A percentile compares a stretch with the other conserved stretches of the same genome.
phyloP scores from a whole-genome alignment of 2,888 invertebrate species.

The Pycnomerus fuliginosus region DNA sequence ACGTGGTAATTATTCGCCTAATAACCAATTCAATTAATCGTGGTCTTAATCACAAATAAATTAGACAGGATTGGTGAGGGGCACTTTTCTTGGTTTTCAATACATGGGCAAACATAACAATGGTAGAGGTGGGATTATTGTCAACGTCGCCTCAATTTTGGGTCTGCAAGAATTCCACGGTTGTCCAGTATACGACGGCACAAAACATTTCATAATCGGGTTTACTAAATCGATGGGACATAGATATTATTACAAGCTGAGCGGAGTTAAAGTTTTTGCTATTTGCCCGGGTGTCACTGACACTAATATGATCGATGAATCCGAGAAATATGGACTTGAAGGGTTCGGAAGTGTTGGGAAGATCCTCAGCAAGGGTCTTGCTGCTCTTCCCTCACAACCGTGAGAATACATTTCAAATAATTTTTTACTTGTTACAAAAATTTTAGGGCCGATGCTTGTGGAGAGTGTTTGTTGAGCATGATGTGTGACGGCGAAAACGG shows the following conservation, averaged over 20 bases:
- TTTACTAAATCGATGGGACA: conserved; percentile 55
- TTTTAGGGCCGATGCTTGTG: conserved; percentile 28
- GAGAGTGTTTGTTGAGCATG: conserved; percentile 39
- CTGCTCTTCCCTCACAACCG: conserved; percentile 37
- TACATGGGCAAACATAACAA: conserved; percentile 58
- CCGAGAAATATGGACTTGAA: conserved; percentile 15
- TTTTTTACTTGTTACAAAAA: conserved; percentile 2
- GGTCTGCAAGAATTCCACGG: conserved; percentile 57
- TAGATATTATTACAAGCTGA: conserved; percentile 32
- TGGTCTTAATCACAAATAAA: not conserved
- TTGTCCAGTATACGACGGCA: conserved; percentile 60
- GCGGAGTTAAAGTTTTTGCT: conserved; percentile 43
- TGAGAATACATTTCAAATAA: conserved; percentile 27
- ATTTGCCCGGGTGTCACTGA: conserved; percentile 46
- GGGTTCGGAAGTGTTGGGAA: conserved; percentile 24
- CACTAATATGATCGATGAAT: conserved; percentile 32
- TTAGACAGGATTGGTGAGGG: conserved; percentile 44
- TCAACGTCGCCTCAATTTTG: conserved; percentile 64
- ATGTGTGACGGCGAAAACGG: conserved; percentile 52
- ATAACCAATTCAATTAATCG: conserved; percentile 18
- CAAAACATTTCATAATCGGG: conserved; percentile 57
- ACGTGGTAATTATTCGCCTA: too few relatives aligned
- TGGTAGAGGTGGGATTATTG: conserved; percentile 61
- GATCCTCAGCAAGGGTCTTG: conserved; percentile 25
- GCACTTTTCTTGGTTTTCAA: conserved; percentile 49